Conservation (phyloP, 1,140 invertebrate genomes). For the Ceratina japonica region DNA sequence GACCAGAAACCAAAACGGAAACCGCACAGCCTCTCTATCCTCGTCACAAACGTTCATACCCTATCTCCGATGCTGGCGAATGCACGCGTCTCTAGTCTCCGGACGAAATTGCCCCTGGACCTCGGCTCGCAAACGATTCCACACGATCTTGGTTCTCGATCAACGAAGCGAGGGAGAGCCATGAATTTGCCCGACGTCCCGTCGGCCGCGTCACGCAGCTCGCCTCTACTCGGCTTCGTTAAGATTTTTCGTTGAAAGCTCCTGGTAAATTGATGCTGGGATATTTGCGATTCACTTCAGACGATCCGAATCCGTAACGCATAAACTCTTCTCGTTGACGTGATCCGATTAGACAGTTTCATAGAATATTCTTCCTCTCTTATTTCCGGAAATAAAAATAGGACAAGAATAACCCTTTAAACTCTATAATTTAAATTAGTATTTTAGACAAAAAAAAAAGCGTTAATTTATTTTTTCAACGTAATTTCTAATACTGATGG, state of each 20-base stretch:
- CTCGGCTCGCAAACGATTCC: not conserved
- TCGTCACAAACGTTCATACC: constrained; percentile 3
- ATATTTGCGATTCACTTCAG: not conserved
- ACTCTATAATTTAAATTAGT: too few relatives aligned
- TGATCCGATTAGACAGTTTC: too few relatives aligned
- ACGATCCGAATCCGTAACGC: not conserved
- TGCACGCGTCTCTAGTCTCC: not conserved
- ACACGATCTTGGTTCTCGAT: constrained; percentile 37
- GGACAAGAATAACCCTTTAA: too few relatives aligned
- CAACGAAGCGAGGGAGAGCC: constrained; percentile 7
- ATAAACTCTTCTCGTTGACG: too few relatives aligned
- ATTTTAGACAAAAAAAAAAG: too few relatives aligned
- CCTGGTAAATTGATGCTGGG: not conserved
- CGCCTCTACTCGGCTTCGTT: not conserved
- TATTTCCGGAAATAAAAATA: too few relatives aligned
- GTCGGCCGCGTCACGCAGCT: not conserved
- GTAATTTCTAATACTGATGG: too few relatives aligned
- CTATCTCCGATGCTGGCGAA: not conserved
- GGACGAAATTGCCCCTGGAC: constrained; percentile 27
- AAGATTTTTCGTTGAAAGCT: not conserved
- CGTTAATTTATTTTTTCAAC: too few relatives aligned
- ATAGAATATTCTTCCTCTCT: too few relatives aligned
- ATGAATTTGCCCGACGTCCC: constrained; percentile 9
- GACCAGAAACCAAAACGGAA: constrained; percentile 63
- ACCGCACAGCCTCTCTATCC: not conserved